These are phyloP conservation scores for Glaucomys volans DNA, from an alignment of 2,113 vertebrate species.

Conservation along the genomic window DNA sequence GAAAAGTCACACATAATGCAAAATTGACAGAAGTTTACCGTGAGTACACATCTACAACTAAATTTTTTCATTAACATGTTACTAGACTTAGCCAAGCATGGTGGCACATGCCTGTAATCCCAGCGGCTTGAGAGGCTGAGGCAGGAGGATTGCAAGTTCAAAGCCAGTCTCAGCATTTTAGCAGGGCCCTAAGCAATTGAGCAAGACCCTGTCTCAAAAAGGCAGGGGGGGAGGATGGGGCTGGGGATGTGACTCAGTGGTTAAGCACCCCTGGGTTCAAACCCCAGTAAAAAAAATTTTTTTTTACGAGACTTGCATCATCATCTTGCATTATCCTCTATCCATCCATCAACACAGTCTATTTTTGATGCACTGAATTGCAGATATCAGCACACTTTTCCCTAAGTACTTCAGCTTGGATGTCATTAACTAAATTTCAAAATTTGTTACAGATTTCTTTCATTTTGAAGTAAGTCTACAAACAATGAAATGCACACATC, in stretches of 20 bases:
- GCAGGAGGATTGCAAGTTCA: too few species aligned
- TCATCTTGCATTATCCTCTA: background rate
- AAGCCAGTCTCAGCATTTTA: too few species aligned
- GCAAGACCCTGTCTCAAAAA: too few species aligned
- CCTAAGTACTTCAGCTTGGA: background rate
- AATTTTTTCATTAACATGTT: background rate
- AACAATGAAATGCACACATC: background rate
- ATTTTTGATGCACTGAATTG: background rate
- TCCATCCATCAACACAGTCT: background rate
- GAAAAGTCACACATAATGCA: background rate
- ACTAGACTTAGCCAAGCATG: background rate
- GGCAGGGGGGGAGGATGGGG: too few species aligned
- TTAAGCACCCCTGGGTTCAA: too few species aligned
- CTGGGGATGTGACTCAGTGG: too few species aligned
- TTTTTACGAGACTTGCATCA: background rate
- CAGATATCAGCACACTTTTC: background rate
- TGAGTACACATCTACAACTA: background rate
- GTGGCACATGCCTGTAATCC: too few species aligned
- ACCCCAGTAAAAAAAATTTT: too few species aligned
- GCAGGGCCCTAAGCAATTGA: too few species aligned
- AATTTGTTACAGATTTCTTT: constrained; percentile 24
- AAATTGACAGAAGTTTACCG: background rate
- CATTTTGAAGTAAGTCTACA: constrained; percentile 4
- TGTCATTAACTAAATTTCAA: background rate
- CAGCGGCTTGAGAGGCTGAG: too few species aligned